phyloP scores from a whole-genome alignment of 2,113 vertebrate genomes.

The Psilopogon haemacephalus region DNA sequence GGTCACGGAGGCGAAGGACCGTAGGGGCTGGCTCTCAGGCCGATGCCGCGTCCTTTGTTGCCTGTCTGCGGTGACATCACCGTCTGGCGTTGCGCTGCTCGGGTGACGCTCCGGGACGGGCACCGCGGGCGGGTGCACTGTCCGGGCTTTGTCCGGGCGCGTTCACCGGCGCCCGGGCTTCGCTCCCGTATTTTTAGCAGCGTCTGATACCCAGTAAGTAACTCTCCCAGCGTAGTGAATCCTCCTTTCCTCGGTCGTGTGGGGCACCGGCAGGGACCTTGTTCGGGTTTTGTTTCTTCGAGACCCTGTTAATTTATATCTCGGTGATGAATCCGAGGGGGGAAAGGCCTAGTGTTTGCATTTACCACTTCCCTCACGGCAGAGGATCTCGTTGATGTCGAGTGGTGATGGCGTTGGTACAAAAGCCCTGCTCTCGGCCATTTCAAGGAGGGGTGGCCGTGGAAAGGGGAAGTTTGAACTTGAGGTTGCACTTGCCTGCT shows the following conservation, averaged over 20 bases:
- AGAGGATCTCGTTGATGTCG: background rate
- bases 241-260: background rate
- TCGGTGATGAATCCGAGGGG: background rate
- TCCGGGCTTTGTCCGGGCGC: background rate
- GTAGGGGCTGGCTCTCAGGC: background rate
- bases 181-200: background rate
- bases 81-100: conserved; percentile 63
- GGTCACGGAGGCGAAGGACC: background rate
- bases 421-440: background rate
- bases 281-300: background rate
- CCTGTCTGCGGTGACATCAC: conserved; percentile 75
- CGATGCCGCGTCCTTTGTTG: conserved; percentile 73
- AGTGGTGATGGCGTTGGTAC: background rate
- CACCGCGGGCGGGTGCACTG: background rate
- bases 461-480: background rate
- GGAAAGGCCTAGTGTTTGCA: background rate
- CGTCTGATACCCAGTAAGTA: background rate
- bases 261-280: background rate
- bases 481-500: background rate
- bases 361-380: background rate
- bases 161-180: background rate
- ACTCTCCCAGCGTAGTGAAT: background rate
- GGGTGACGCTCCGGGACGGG: conserved; percentile 50
- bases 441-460: background rate
- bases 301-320: background rate